Evolutionary conservation across 2,888 invertebrate species (phyloP).

Genomic region (Endotricha flammealis): DNA sequence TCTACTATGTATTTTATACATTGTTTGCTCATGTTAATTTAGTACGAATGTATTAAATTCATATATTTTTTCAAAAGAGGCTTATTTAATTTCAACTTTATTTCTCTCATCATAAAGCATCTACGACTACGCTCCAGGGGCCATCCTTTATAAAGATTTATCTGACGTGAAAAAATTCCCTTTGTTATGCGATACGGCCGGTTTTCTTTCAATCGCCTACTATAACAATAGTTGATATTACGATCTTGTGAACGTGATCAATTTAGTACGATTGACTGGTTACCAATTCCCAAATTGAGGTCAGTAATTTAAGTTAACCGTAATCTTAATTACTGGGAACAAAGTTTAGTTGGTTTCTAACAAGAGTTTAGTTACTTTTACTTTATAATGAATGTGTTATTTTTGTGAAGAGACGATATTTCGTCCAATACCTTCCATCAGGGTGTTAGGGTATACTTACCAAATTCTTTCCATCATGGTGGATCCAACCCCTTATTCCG

Average conservation of each 20-base stretch:
- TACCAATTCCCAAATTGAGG: slow-evolving; percentile 40
- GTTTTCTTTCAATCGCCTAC: slow-evolving; percentile 9
- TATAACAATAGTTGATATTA: slow-evolving; percentile 12
- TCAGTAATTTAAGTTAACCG: slow-evolving; percentile 34
- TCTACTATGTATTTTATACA: slow-evolving; percentile 3
- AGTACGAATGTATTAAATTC: slow-evolving; percentile 2
- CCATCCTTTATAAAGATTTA: slow-evolving; percentile 22
- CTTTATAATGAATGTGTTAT: too few relatives aligned
- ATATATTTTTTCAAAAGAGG: background rate
- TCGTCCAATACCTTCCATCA: too few relatives aligned
- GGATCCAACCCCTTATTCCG: too few relatives aligned
- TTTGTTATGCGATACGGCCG: slow-evolving; percentile 20
- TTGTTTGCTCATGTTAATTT: slow-evolving; percentile 7
- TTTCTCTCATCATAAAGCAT: background rate
- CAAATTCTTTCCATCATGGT: too few relatives aligned
- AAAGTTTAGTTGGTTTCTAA: slow-evolving; percentile 38
- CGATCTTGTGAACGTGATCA: background rate
- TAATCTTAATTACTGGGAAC: slow-evolving; percentile 47
- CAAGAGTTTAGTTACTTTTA: too few relatives aligned
- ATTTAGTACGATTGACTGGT: slow-evolving; percentile 27
- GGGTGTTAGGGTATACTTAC: too few relatives aligned
- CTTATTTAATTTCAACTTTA: too few relatives aligned
- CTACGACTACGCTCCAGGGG: slow-evolving; percentile 5
- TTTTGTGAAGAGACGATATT: too few relatives aligned
- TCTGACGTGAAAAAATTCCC: slow-evolving; percentile 21